A percentile compares a stretch with the other conserved stretches of the same genome.
phyloP scores from a whole-genome alignment of 2,888 invertebrate species.

The Chouioia cunea region DNA sequence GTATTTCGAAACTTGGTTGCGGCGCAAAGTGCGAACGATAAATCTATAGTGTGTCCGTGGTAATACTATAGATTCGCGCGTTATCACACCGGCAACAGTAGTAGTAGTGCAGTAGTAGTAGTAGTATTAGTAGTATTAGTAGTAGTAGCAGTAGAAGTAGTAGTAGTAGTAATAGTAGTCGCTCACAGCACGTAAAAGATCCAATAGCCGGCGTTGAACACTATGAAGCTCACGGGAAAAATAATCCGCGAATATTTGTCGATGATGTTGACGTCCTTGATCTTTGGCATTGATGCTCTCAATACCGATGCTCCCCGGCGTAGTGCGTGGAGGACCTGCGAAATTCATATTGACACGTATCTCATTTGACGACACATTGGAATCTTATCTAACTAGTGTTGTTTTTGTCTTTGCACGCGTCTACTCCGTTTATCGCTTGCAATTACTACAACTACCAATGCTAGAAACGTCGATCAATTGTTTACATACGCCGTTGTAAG shows the following conservation, averaged over 20 bases:
- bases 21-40: slow-evolving; percentile 12
- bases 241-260: slow-evolving; percentile 97
- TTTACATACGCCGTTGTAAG: too few species aligned
- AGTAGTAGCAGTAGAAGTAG: too few species aligned
- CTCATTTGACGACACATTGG: too few species aligned
- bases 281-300: slow-evolving; percentile 92
- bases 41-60: slow-evolving; percentile 1
- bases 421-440: too few species aligned
- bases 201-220: slow-evolving; percentile 97
- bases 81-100: too few species aligned
- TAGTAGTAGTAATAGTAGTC: too few species aligned
- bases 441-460: too few species aligned
- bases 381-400: too few species aligned
- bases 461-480: too few species aligned
- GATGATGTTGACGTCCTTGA: slow-evolving; percentile 97
- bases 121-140: too few species aligned
- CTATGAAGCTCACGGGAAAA: slow-evolving; percentile 94
- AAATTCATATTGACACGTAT: background rate
- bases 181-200: slow-evolving; percentile 83
- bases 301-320: slow-evolving; percentile 87
- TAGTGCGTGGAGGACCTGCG: slow-evolving; percentile 82
- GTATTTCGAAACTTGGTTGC: slow-evolving; percentile 19
- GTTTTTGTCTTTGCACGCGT: too few species aligned
- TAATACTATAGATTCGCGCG: background rate
- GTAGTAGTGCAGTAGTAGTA: too few species aligned